Conservation (phyloP, 2,113 vertebrate genomes). For the Glaucidium brasilianum region DNA sequence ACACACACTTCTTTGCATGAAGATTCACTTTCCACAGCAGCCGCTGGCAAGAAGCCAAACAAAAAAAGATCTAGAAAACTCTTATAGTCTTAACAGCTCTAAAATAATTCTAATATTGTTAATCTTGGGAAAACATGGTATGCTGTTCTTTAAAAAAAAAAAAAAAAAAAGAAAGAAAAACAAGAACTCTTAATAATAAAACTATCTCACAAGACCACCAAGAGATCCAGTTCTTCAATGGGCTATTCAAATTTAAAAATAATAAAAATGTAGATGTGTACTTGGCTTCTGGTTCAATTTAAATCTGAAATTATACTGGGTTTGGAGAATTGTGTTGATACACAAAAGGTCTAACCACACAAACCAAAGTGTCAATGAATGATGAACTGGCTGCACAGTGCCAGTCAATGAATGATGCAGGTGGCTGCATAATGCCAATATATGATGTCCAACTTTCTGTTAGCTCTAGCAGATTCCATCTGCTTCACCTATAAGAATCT, state of each 20-base stretch:
- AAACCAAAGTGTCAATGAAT: background rate
- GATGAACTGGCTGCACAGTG: background rate
- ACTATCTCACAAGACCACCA: background rate
- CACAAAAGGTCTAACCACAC: background rate
- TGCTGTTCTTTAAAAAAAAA: background rate
- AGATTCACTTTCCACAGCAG: slow-evolving; percentile 42
- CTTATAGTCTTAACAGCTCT: background rate
- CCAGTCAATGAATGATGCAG: background rate
- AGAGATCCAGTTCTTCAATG: background rate
- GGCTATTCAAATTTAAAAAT: background rate
- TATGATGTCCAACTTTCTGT: background rate
- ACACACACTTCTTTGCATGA: background rate
- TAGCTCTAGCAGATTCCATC: background rate
- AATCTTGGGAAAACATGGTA: background rate
- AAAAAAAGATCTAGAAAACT: background rate
- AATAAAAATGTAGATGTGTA: background rate
- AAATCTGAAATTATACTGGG: background rate
- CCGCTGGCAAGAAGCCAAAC: background rate
- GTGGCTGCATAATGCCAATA: background rate
- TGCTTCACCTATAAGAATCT: background rate
- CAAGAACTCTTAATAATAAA: background rate
- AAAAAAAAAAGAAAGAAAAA: background rate
- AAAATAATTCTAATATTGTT: background rate
- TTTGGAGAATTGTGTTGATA: background rate
- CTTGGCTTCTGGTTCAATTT: background rate